A percentile compares a stretch with the other conserved stretches of the same genome.
phyloP scores from a whole-genome alignment of 2,888 invertebrate species.

The Harpalus rubripes region DNA sequence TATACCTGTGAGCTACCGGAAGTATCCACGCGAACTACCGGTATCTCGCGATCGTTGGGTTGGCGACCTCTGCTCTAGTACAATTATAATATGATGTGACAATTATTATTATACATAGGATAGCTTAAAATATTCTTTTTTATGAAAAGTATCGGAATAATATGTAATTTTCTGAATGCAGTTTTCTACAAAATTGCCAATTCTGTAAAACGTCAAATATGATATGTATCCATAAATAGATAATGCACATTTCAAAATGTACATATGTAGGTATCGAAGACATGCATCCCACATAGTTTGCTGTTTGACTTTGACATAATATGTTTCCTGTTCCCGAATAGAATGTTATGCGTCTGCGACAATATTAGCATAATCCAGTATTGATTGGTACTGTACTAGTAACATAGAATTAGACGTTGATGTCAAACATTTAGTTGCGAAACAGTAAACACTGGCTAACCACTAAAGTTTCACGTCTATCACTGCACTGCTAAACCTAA shows the following conservation, averaged over 20 bases:
- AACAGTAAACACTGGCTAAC: constrained; percentile 32
- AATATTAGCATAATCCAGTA: constrained; percentile 8
- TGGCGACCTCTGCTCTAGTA: no score
- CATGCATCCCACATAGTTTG: not conserved
- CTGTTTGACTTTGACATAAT: not conserved
- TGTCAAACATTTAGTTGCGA: constrained; percentile 29
- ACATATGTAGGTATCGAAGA: not conserved
- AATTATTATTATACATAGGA: no score
- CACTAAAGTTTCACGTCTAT: constrained; percentile 24
- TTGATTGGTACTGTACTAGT: constrained; percentile 19
- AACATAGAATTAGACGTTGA: constrained; percentile 21
- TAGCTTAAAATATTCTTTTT: no score
- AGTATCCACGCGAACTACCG: no score
- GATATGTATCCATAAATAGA: not conserved
- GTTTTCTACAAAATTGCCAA: not conserved
- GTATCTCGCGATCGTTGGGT: no score
- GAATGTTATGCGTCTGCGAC: not conserved
- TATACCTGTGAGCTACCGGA: no score
- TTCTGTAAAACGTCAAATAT: not conserved
- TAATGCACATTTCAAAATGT: not conserved
- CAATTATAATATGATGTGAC: no score
- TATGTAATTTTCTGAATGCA: no score
- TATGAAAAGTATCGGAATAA: no score
- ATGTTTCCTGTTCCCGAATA: not conserved
- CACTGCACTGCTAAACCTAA: constrained; percentile 32